Conservation (phyloP, 2,113 vertebrate species). For the Arvicanthis niloticus region DNA sequence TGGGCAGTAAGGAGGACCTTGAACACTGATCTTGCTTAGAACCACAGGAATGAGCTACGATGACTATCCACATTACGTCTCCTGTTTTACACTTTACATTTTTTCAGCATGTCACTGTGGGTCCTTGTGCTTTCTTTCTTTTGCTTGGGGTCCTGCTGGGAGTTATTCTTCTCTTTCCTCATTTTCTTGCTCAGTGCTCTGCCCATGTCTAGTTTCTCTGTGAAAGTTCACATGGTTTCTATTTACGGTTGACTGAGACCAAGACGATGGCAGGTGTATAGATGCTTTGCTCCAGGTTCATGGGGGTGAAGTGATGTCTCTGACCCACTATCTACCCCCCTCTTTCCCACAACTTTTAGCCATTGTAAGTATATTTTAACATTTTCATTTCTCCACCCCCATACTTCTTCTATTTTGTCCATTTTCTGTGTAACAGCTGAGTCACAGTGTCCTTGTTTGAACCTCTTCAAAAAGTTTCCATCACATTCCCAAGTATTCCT, state of each 20-base stretch:
- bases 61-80: background rate
- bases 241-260: background rate
- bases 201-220: background rate
- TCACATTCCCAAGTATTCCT: background rate
- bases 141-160: background rate
- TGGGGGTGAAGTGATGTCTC: background rate
- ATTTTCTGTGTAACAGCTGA: background rate
- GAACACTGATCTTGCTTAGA: background rate
- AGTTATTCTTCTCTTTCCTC: background rate
- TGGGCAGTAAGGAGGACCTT: background rate
- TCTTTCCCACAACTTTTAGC: no score
- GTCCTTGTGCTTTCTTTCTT: background rate
- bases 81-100: background rate
- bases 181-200: background rate
- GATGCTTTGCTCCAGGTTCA: background rate
- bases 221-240: background rate
- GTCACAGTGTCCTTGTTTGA: background rate
- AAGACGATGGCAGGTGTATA: background rate
- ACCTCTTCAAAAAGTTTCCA: background rate
- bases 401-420: background rate
- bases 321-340: no score
- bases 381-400: background rate
- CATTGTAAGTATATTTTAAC: background rate
- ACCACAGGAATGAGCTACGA: background rate
- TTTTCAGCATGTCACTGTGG: background rate